These are phyloP conservation scores for Spilosoma lubricipeda DNA, from an alignment of 2,888 invertebrate species.

Conservation along the genomic window DNA sequence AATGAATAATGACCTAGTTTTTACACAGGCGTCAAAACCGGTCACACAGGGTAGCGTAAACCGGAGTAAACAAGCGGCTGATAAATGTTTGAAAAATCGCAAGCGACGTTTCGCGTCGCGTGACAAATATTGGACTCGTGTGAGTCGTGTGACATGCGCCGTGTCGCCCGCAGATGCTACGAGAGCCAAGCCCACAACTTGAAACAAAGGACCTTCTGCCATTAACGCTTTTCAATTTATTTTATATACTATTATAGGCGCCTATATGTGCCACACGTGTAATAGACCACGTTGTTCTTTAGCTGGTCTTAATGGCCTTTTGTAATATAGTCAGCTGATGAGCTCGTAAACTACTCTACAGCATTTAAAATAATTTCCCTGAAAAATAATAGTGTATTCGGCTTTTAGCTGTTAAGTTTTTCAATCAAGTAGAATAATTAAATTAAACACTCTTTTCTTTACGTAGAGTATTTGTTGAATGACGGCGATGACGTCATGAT, in stretches of 20 bases:
- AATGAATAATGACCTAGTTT: conserved; percentile 66
- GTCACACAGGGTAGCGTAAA: conserved; percentile 57
- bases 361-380: not conserved
- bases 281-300: not conserved
- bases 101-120: conserved; percentile 51
- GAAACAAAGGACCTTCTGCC: conserved; percentile 54
- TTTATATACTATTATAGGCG: conserved; percentile 26
- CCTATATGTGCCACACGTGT: not conserved
- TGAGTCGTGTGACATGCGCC: conserved; percentile 27
- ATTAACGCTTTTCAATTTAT: conserved; percentile 44
- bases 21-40: conserved; percentile 47
- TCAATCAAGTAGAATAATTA: conserved; percentile 27
- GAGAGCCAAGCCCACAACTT: conserved; percentile 31
- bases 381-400: not conserved
- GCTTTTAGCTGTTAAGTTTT: not conserved
- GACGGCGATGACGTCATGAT: conserved; percentile 47
- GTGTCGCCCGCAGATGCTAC: conserved; percentile 46
- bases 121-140: conserved; percentile 44
- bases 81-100: conserved; percentile 69
- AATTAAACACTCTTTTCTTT: conserved; percentile 38
- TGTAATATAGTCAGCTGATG: not conserved
- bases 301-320: not conserved
- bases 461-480: conserved; percentile 41
- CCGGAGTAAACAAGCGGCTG: conserved; percentile 62
- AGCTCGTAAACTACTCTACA: not conserved